Conservation (phyloP, 1,140 invertebrate species). For the Druon quercuslanigerum region DNA sequence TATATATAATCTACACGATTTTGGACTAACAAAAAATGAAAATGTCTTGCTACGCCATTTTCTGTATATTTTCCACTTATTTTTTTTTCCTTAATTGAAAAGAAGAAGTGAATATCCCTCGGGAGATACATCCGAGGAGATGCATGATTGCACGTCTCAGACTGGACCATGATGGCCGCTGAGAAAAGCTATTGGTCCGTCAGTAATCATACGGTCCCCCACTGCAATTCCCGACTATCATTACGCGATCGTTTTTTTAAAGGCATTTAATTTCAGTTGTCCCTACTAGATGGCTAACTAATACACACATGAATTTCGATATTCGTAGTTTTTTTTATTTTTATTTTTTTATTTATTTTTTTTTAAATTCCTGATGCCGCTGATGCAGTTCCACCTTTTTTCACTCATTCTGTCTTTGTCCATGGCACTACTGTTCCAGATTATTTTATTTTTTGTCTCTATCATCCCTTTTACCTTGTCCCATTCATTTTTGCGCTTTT, state of each 20-base stretch:
- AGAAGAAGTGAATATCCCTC: constrained; percentile 4
- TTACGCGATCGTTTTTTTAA: constrained; percentile 58
- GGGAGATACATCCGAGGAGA: constrained; percentile 2
- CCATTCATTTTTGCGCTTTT: constrained; percentile 28
- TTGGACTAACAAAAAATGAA: too few relatives aligned
- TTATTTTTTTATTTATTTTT: too few relatives aligned
- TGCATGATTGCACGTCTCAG: constrained; percentile 65
- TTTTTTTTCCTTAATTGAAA: too few relatives aligned
- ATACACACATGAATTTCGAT: not conserved
- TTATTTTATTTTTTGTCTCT: not conserved
- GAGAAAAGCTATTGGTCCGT: constrained; percentile 62
- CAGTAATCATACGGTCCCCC: constrained; percentile 62
- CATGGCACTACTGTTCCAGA: not conserved
- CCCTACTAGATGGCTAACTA: constrained; percentile 34
- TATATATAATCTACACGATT: too few relatives aligned
- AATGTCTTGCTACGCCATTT: too few relatives aligned
- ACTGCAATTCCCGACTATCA: constrained; percentile 53
- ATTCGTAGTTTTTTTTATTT: not conserved
- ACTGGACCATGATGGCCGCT: constrained; percentile 68
- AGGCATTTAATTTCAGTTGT: constrained; percentile 58
- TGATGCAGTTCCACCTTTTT: not conserved
- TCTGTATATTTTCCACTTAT: too few relatives aligned
- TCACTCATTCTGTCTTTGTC: constrained; percentile 1
- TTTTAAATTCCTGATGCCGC: not conserved
- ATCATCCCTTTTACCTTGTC: constrained; percentile 12